A percentile compares a stretch with the other conserved stretches of the same genome.
Conservation (phyloP, 2,113 vertebrate genomes). For the Saiga tatarica region DNA sequence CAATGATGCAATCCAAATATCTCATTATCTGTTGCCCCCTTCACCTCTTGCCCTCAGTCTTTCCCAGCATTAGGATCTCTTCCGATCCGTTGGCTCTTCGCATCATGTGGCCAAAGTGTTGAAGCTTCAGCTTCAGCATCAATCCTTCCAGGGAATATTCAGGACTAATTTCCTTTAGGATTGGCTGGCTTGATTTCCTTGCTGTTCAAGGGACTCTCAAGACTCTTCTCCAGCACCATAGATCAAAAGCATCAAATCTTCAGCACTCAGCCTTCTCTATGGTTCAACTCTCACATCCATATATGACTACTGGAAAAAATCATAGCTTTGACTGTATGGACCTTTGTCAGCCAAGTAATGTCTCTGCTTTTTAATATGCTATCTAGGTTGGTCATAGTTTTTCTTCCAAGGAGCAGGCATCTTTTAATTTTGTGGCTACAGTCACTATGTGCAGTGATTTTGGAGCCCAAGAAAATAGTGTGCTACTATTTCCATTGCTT, state of each 20-base stretch:
- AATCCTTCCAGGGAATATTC: neutral
- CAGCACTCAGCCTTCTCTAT: neutral
- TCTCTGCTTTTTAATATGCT: neutral
- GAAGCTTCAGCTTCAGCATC: neutral
- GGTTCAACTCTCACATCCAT: neutral
- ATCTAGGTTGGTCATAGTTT: neutral
- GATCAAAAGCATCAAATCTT: neutral
- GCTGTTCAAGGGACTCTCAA: neutral
- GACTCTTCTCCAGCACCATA: neutral
- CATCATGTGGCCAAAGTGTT: neutral
- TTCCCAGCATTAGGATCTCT: neutral
- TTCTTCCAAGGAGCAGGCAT: neutral
- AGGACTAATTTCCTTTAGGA: neutral
- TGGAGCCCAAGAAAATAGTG: neutral
- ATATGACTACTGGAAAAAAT: neutral
- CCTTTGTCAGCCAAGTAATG: neutral
- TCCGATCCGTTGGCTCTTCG: neutral
- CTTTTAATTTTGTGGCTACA: neutral
- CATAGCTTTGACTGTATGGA: neutral
- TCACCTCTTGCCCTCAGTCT: neutral
- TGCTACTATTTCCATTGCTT: neutral
- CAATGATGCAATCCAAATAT: neutral
- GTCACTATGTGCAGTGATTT: neutral
- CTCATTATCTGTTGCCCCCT: neutral
- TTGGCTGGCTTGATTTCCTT: neutral